phyloP scores from a whole-genome alignment of 1,140 invertebrate species.

The Apis mellifera region Amel_HAv3.1 CM009940.2:8655501-8656000 shows the following conservation, averaged over 20 bases:
- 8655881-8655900: background rate
- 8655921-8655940: slow-evolving; percentile 22
- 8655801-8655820: slow-evolving; percentile 75
- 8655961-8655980: background rate
- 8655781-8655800: slow-evolving; percentile 56
- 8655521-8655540: background rate
- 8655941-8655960: slow-evolving; percentile 12
- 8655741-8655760: slow-evolving; percentile 60
- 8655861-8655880: too few relatives aligned
- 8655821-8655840: slow-evolving; percentile 59
- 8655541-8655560: too few relatives aligned
- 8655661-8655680: background rate
- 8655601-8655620: background rate
- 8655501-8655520: background rate
- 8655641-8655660: too few relatives aligned
- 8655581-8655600: slow-evolving; percentile 12
- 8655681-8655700: slow-evolving; percentile 9
- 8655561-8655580: slow-evolving; percentile 11
- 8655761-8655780: slow-evolving; percentile 72
- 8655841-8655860: slow-evolving; percentile 29
- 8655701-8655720: background rate
- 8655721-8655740: background rate
- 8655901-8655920: slow-evolving; percentile 18
- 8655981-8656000: background rate
- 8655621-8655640: slow-evolving; percentile 12